Percentiles rank a stretch among this genome's conserved stretches.
These are phyloP conservation scores for Notarius quadriscutis DNA, from an alignment of 2,113 vertebrate genomes.

Conservation along the genomic window DNA sequence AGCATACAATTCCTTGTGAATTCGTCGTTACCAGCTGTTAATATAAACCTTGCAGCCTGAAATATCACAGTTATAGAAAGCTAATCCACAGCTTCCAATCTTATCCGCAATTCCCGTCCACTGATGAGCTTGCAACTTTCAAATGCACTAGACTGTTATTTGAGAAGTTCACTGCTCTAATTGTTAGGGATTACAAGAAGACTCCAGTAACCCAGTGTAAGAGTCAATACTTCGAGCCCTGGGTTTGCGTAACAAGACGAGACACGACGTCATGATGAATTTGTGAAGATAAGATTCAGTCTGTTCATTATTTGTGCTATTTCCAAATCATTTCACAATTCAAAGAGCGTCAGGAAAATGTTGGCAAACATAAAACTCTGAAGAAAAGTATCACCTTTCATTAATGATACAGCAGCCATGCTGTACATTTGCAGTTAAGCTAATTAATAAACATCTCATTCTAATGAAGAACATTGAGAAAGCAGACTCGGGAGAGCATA, in stretches of 20 bases:
- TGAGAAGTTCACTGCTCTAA: neutral
- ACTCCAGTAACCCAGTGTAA: neutral
- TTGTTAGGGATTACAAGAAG: neutral
- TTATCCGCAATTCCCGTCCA: neutral
- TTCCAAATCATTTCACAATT: neutral
- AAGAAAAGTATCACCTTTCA: neutral
- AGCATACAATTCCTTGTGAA: neutral
- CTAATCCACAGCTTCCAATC: neutral
- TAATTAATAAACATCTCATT: slow-evolving; percentile 24
- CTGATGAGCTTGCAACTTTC: neutral
- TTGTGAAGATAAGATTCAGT: neutral
- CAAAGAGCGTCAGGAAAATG: neutral
- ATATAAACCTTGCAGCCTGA: neutral
- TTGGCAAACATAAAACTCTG: neutral
- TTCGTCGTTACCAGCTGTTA: neutral
- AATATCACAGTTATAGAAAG: neutral
- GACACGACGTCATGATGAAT: neutral
- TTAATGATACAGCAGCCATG: neutral
- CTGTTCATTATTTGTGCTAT: neutral
- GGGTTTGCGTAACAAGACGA: neutral
- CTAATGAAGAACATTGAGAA: slow-evolving; percentile 34
- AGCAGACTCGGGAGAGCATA: slow-evolving; percentile 21
- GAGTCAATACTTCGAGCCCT: neutral
- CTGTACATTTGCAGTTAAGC: neutral
- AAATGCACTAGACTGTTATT: neutral